Evolutionary conservation across 1,140 invertebrate genomes (phyloP).

Genomic region (Daktulosphaira vitifoliae): DNA sequence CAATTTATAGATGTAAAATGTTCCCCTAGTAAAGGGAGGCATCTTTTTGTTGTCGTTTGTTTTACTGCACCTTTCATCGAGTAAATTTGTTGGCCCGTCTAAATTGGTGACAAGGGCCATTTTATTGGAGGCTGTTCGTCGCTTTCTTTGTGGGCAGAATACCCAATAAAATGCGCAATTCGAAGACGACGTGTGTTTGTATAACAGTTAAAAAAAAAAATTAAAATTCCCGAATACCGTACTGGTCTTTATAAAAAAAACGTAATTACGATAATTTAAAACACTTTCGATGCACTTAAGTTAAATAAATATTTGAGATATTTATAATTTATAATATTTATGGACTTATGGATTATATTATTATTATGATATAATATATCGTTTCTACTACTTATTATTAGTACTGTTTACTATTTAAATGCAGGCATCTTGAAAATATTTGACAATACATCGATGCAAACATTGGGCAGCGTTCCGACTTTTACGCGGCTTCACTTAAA

Average conservation of each 20-base stretch:
- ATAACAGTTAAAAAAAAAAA: too few relatives aligned
- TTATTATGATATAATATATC: conserved; percentile 23
- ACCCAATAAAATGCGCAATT: conserved; percentile 17
- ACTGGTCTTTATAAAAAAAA: conserved; percentile 12
- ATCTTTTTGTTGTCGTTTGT: conserved; percentile 2
- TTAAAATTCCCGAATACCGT: too few relatives aligned
- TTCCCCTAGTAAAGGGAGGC: background rate
- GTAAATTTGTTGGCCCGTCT: conserved; percentile 30
- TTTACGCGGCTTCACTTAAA: conserved; percentile 34
- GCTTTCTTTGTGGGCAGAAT: conserved; percentile 31
- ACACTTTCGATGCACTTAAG: conserved; percentile 31
- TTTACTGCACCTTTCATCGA: conserved; percentile 33
- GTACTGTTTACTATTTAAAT: conserved; percentile 31
- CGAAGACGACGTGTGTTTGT: background rate
- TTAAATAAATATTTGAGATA: conserved; percentile 34
- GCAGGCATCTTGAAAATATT: conserved; percentile 32
- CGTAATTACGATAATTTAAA: conserved; percentile 28
- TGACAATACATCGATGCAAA: conserved; percentile 33
- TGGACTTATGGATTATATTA: conserved; percentile 27
- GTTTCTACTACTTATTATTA: conserved; percentile 34
- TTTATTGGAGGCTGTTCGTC: conserved; percentile 32
- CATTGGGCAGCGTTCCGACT: conserved; percentile 31
- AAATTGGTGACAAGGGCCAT: conserved; percentile 32
- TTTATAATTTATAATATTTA: conserved; percentile 29
- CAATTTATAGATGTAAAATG: background rate